Evolutionary conservation across 2,888 invertebrate species (phyloP), one percentile per base, ranked within the genome.

Genomic region (Sycophila texana): DNA sequence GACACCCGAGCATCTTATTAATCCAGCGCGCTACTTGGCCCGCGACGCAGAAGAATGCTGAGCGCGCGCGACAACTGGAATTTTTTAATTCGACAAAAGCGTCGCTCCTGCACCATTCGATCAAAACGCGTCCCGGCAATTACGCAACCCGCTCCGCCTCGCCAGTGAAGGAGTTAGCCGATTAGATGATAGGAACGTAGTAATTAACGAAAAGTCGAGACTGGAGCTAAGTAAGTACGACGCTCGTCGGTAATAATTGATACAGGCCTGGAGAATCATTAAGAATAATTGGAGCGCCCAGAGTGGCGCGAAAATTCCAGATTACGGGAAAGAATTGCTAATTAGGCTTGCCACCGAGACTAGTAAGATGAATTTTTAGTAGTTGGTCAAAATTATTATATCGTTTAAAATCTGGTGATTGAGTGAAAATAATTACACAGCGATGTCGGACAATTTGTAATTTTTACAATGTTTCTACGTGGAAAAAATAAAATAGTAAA

Each of bases 241-340:
- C 60, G 60, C n/a, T n/a, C n/a, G 60, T 16, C 16, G 30, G 70
- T 72, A 71, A 79, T 79, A 75, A 79, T 79, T 75, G 79, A 75
- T 75, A 72, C 79, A 60, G 72, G 75, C 60, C 58, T 66, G 20
- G 16, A n/a, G 71, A 74, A 79, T 79, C 79, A 66, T 79, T 79
- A 79, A 71, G 71, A 79, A 75, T 79, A 79, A 79, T 79, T 74
- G 74, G 66, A 58, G 63, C 18, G 55, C 26, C n/a, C 16, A 5
- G 2, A 39, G 14, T 18, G 55, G n/a, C 14, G 53, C 10, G 53
- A 53, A 53, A 16, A 53, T 51, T 51, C 13, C 14, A 3, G 51
- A 51, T 14, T 3, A 16, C 51, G 13, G 16, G 3, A 10, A 51
- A 51, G 51, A 51, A 51, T 51, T 53, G 14, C 16, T 53, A 53